These are phyloP conservation scores for Hemibagrus wyckioides DNA, from an alignment of 2,113 vertebrate species.

Conservation along the genomic window DNA sequence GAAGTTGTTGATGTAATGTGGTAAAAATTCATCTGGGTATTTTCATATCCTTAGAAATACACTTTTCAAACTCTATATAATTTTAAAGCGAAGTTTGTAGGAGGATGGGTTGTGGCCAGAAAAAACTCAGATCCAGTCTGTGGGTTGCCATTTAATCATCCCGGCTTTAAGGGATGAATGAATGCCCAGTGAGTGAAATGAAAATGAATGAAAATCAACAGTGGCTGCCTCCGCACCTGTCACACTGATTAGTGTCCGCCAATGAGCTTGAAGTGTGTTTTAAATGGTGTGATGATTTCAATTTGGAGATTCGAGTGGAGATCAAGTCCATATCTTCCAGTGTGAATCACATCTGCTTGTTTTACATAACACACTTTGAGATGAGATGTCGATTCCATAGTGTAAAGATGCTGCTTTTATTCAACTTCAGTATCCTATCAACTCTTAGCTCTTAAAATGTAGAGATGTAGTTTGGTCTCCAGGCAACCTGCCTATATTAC, in stretches of 20 bases:
- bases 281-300: conserved; percentile 24
- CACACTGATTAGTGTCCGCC: conserved; percentile 23
- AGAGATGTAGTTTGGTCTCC: not conserved
- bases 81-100: not conserved
- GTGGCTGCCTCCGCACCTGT: conserved; percentile 12
- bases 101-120: not conserved
- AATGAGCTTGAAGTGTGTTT: conserved; percentile 15
- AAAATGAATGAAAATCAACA: conserved; percentile 6
- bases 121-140: not conserved
- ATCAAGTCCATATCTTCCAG: conserved; percentile 8
- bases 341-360: not conserved
- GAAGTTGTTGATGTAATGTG: not conserved
- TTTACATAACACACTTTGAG: not conserved
- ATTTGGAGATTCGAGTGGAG: conserved; percentile 2
- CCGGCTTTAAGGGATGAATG: not conserved
- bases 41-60: too few relatives aligned
- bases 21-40: not conserved
- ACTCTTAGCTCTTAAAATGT: not conserved
- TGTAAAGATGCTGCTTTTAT: not conserved
- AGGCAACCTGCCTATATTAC: not conserved
- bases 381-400: not conserved
- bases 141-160: conserved; percentile 3
- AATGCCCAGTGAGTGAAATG: conserved; percentile 1
- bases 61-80: not conserved
- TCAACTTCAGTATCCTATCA: not conserved